Percentiles rank a stretch among this genome's conserved stretches.
phyloP scores from a whole-genome alignment of 2,888 invertebrate species.

The Seira ritae region DNA sequence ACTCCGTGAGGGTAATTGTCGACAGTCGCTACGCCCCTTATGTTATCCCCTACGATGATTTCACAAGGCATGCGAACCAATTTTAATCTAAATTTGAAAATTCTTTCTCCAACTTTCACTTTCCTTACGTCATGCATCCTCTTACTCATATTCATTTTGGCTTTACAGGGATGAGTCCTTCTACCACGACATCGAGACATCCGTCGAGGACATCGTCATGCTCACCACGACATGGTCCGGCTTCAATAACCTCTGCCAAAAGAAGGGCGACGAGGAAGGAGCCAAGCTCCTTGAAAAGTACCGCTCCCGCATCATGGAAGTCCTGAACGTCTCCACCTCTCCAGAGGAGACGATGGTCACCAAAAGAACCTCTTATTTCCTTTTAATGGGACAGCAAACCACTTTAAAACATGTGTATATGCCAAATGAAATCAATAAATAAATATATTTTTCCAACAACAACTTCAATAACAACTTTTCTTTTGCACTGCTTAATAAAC shows the following conservation, averaged over 20 bases:
- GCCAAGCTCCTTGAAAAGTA: slow-evolving; percentile 73
- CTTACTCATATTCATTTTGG: background rate
- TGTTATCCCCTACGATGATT: slow-evolving; percentile 67
- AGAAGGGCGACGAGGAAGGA: slow-evolving; percentile 74
- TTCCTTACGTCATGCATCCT: background rate
- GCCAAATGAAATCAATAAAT: background rate
- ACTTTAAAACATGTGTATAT: background rate
- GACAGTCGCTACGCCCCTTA: slow-evolving; percentile 68
- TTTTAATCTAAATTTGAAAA: slow-evolving; percentile 29
- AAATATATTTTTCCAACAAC: background rate
- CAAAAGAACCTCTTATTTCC: slow-evolving; percentile 63
- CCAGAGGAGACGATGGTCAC: slow-evolving; percentile 60
- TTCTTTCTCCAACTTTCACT: background rate
- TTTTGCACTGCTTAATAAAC: slow-evolving; percentile 63
- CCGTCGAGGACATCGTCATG: slow-evolving; percentile 74
- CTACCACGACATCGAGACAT: slow-evolving; percentile 72
- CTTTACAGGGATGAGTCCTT: slow-evolving; percentile 74
- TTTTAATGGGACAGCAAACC: slow-evolving; percentile 68
- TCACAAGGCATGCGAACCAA: slow-evolving; percentile 59
- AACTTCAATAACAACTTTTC: slow-evolving; percentile 37
- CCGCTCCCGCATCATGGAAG: slow-evolving; percentile 67
- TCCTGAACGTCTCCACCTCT: slow-evolving; percentile 47
- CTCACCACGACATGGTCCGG: slow-evolving; percentile 75
- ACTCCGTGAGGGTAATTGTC: slow-evolving; percentile 66
- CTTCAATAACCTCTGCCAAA: slow-evolving; percentile 74